Evolutionary conservation across 2,888 invertebrate species (phyloP), one percentile per base, ranked within the genome.

Genomic region (Blastobasis lacticolella): DNA sequence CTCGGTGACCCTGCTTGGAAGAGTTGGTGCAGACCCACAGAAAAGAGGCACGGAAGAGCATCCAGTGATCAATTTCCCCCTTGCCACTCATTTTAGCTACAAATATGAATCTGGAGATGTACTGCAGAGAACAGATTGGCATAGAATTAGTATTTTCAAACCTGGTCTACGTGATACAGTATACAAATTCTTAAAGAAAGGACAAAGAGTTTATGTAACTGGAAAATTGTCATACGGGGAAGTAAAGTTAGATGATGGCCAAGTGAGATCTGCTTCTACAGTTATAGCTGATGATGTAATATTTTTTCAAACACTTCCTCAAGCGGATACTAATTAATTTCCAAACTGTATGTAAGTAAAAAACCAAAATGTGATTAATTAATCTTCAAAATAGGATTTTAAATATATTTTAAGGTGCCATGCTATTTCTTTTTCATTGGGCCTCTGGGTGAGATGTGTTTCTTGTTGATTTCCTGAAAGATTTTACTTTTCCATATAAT

Each of bases 61-160:
- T 77, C 97, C 97, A 4, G 95, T 97, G 37, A 92, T 95, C 38
- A 91, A 95, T 60, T 97, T 98, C 79, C 95, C 97, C 0, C 68
- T 98, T 50, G 97, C 97, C 4, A 98, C 97, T 37, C 96, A 97
- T 70, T 92, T 91, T 45, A 95, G 94, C 73, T 97, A 95, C 77
- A 94, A 93, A 69, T 92, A 93, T 79, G 93, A 93, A 66, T 86
- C 90, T 71, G 96, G 95, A 5, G 95, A 96, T 62, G 90, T 93
- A 69, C 82, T 94, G 49, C 96, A 97, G 72, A 92, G 94, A 65
- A 96, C 97, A 6, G 97, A 97, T 62, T 97, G 97, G 97, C 97
- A 97, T 78, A 90, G 95, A 64, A 81, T 97, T 48, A 93, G 94
- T 63, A 93, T 97, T 6, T 97, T 97, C 74, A 95, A 93, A 69